These are phyloP conservation scores for Malurus elegans DNA, from an alignment of 2,113 vertebrate genomes.

Conservation along the genomic window DNA sequence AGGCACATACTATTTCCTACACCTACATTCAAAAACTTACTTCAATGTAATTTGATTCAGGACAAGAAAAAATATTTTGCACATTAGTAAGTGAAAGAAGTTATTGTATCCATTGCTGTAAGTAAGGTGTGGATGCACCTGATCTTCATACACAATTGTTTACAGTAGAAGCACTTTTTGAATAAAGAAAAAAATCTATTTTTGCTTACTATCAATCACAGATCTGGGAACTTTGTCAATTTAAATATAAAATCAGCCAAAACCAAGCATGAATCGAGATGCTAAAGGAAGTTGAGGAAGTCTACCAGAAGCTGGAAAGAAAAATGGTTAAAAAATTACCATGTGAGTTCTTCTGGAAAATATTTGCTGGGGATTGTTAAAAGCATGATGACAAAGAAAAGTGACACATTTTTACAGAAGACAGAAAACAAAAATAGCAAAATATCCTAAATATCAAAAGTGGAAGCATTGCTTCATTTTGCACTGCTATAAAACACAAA, in stretches of 20 bases:
- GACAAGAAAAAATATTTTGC: not conserved
- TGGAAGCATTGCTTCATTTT: not conserved
- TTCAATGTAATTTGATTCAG: not conserved
- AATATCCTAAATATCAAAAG: not conserved
- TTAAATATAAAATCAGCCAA: not conserved
- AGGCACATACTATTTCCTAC: not conserved
- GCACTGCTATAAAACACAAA: not conserved
- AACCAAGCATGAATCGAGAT: not conserved
- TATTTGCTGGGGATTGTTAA: not conserved
- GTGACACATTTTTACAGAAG: not conserved
- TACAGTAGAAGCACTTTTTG: not conserved
- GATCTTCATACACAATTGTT: not conserved
- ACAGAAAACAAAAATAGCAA: not conserved
- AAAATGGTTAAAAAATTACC: not conserved
- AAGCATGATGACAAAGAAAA: not conserved
- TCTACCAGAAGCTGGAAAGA: not conserved
- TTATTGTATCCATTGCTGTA: not conserved
- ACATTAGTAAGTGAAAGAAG: not conserved
- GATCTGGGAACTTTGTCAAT: not conserved
- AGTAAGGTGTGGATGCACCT: not conserved
- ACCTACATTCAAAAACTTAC: not conserved
- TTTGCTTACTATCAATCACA: not conserved
- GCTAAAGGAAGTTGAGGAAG: not conserved
- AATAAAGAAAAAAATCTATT: not conserved
- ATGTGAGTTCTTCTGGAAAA: not conserved